These are phyloP conservation scores for Pachypanchax playfairii DNA, from an alignment of 2,113 vertebrate species.

Conservation along the genomic window DNA sequence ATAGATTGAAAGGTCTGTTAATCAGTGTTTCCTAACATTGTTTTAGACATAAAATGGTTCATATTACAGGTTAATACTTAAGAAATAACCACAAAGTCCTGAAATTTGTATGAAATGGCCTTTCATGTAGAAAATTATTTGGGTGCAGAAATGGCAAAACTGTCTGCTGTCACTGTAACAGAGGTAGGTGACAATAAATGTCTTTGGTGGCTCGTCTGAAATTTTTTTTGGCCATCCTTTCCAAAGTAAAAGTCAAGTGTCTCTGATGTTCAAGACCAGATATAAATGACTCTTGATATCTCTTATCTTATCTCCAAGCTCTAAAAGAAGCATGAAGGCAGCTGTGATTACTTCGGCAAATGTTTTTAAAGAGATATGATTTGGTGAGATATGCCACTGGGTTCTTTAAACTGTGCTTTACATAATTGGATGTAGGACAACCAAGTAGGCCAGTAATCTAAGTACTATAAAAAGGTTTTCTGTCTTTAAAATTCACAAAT, in stretches of 20 bases:
- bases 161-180: background rate
- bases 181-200: background rate
- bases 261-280: slow-evolving; percentile 50
- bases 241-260: slow-evolving; percentile 48
- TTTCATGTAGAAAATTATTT: background rate
- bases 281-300: slow-evolving; percentile 56
- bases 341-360: slow-evolving; percentile 49
- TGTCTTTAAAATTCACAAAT: slow-evolving; percentile 26
- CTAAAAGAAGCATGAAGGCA: slow-evolving; percentile 42
- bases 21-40: too few relatives aligned
- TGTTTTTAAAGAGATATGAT: slow-evolving; percentile 70
- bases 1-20: too few relatives aligned
- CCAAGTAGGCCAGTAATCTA: slow-evolving; percentile 23
- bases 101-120: too few relatives aligned
- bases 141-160: background rate
- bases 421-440: slow-evolving; percentile 40
- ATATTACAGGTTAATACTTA: too few relatives aligned
- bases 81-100: too few relatives aligned
- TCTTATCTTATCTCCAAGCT: slow-evolving; percentile 59
- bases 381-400: slow-evolving; percentile 46
- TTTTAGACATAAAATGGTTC: too few relatives aligned
- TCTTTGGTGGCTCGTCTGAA: slow-evolving; percentile 3
- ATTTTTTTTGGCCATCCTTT: slow-evolving; percentile 32
- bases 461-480: slow-evolving; percentile 28
- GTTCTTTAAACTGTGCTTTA: slow-evolving; percentile 43